phyloP scores from a whole-genome alignment of 2,888 invertebrate genomes.

The Alviniconcha strummeri region DNA sequence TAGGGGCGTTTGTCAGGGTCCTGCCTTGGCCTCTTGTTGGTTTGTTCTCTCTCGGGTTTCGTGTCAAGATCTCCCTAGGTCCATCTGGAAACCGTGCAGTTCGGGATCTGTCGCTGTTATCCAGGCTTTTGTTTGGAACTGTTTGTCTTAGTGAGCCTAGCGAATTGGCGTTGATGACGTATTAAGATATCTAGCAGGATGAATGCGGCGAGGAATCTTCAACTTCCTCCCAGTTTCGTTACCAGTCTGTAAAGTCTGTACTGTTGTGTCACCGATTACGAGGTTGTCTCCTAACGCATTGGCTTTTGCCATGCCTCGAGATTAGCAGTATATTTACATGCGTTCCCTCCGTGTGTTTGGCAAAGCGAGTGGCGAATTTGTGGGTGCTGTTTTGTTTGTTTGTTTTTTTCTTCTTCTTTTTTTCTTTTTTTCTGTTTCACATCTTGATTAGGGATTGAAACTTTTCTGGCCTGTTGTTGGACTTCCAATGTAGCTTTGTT shows the following conservation, averaged over 20 bases:
- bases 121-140: conserved; percentile 32
- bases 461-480: too few relatives aligned
- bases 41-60: conserved; percentile 26
- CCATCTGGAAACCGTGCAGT: conserved; percentile 25
- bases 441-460: too few relatives aligned
- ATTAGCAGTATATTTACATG: too few relatives aligned
- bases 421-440: too few relatives aligned
- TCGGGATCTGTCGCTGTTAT: conserved; percentile 17
- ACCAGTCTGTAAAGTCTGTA: not conserved
- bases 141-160: conserved; percentile 23
- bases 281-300: too few relatives aligned
- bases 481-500: too few relatives aligned
- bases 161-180: not conserved
- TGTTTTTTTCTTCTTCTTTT: too few relatives aligned
- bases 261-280: too few relatives aligned
- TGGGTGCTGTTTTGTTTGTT: too few relatives aligned
- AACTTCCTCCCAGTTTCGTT: not conserved
- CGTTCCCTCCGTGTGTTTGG: too few relatives aligned
- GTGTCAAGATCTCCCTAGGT: conserved; percentile 13
- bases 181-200: not conserved
- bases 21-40: not conserved
- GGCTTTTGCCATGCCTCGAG: too few relatives aligned
- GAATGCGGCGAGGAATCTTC: not conserved
- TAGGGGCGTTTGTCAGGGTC: not conserved
- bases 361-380: too few relatives aligned